Evolutionary conservation across 2,888 invertebrate species (phyloP).

Genomic region (Parthenolecanium corni): DNA sequence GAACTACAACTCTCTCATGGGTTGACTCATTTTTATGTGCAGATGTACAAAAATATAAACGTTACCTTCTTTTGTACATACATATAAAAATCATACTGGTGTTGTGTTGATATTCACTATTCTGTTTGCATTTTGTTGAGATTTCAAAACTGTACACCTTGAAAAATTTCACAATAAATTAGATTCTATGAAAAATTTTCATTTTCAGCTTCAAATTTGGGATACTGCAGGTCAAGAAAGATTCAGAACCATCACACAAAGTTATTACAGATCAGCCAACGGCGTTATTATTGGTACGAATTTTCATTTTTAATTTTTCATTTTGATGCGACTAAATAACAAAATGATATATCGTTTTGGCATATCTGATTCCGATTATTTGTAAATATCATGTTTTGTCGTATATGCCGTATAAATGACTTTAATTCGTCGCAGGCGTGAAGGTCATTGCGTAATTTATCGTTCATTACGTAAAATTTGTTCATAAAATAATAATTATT

Average conservation of each 20-base stretch:
- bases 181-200: not conserved
- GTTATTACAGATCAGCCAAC: conserved; percentile 93
- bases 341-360: not conserved
- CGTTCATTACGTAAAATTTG: conserved; percentile 13
- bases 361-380: not conserved
- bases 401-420: not conserved
- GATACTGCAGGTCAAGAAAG: conserved; percentile 95
- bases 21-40: too few relatives aligned
- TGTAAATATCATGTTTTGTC: not conserved
- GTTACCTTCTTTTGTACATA: too few relatives aligned
- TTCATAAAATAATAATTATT: conserved; percentile 19
- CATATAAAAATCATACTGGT: too few relatives aligned
- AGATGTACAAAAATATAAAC: too few relatives aligned
- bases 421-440: conserved; percentile 11
- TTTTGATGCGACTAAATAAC: not conserved
- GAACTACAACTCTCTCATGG: too few relatives aligned
- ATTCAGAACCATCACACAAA: conserved; percentile 92
- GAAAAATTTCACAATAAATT: too few relatives aligned
- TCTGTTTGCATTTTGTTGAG: too few relatives aligned
- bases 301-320: not conserved
- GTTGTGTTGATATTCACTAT: too few relatives aligned
- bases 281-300: conserved; percentile 76
- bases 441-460: conserved; percentile 11
- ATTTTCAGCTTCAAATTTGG: conserved; percentile 79
- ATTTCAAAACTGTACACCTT: too few relatives aligned